These are phyloP conservation scores for Ficedula albicollis DNA, from an alignment of 2,797 vertebrate genomes.

Conservation along the genomic window DNA sequence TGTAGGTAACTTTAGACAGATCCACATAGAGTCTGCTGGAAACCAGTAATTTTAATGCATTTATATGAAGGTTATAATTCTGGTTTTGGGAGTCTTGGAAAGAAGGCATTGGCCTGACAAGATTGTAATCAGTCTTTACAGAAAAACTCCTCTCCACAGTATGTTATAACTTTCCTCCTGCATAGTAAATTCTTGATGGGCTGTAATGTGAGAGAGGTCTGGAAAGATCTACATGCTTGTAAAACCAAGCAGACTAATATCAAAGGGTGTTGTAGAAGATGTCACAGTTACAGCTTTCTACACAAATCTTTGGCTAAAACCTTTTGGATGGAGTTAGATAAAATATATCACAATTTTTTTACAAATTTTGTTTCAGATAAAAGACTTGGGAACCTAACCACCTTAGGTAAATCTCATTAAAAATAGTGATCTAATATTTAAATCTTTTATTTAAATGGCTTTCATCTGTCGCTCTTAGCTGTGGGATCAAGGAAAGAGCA, in stretches of 20 bases:
- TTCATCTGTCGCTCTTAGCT: neutral
- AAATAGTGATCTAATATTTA: neutral
- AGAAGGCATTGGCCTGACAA: neutral
- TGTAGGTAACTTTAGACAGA: neutral
- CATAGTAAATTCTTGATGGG: neutral
- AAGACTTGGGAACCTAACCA: neutral
- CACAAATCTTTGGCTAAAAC: neutral
- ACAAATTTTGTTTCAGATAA: neutral
- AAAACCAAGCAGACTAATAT: neutral
- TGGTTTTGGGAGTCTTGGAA: neutral
- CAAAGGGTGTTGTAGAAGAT: neutral
- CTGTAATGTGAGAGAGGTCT: neutral
- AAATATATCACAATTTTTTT: neutral
- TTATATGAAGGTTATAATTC: neutral
- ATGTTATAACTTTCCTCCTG: neutral
- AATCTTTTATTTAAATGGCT: neutral
- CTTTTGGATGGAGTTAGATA: neutral
- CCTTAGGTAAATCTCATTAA: neutral
- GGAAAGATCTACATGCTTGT: neutral
- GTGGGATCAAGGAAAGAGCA: neutral
- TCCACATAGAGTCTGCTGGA: neutral
- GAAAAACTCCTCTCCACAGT: neutral
- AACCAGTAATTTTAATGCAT: neutral
- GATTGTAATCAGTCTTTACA: neutral
- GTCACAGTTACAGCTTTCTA: neutral